A percentile compares a stretch with the other conserved stretches of the same genome.
Conservation (phyloP, 2,888 invertebrate genomes). For the Drosophila siamana region DNA sequence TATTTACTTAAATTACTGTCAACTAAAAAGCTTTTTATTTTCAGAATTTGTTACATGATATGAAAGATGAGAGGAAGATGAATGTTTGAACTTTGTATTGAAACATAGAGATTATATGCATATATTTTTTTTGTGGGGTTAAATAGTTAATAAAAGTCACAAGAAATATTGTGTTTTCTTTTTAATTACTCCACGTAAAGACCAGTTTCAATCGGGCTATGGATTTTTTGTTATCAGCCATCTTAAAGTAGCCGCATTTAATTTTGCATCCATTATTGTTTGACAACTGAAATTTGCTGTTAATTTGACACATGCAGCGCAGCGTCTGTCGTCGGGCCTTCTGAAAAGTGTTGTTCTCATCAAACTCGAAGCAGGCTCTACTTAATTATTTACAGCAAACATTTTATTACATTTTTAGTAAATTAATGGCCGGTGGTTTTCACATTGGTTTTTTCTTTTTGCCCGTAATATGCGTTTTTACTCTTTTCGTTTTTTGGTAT, state of each 20-base stretch:
- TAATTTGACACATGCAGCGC: slow-evolving; percentile 67
- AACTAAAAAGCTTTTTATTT: no score
- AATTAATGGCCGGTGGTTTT: slow-evolving; percentile 57
- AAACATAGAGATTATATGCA: no score
- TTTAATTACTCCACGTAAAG: no score
- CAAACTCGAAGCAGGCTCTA: slow-evolving; percentile 41
- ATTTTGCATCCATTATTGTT: slow-evolving; percentile 7
- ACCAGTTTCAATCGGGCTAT: no score
- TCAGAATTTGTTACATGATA: no score
- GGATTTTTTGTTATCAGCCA: no score
- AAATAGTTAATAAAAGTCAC: no score
- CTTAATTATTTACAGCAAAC: slow-evolving; percentile 76
- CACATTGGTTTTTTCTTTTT: slow-evolving; percentile 31
- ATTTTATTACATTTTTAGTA: slow-evolving; percentile 78
- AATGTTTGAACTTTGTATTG: no score
- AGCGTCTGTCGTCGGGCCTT: slow-evolving; percentile 50
- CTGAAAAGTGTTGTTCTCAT: slow-evolving; percentile 35
- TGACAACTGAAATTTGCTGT: slow-evolving; percentile 35
- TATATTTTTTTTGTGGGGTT: no score
- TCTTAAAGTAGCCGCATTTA: slow-evolving; percentile 21
- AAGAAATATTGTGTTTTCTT: no score
- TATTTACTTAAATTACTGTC: no score
- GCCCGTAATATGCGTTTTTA: slow-evolving; percentile 35
- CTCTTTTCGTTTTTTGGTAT: neutral
- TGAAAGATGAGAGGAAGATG: no score